Percentiles rank a stretch among this genome's conserved stretches.
phyloP scores from a whole-genome alignment of 1,140 invertebrate genomes.

The Leptinotarsa undecemlineata region DNA sequence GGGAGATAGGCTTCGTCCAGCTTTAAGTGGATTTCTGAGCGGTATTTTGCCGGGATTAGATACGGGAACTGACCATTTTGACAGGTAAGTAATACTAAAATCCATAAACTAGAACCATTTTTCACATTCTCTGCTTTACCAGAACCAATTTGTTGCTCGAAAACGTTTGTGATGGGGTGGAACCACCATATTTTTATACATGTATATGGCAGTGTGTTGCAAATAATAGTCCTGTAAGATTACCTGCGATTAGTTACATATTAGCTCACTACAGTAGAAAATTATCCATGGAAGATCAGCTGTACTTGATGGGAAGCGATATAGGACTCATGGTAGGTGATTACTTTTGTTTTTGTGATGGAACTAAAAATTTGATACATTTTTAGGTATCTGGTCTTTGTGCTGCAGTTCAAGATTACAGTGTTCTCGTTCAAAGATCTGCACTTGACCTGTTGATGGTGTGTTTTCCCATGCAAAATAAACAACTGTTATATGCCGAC shows the following conservation, averaged over 20 bases:
- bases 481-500: slow-evolving; percentile 74
- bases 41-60: slow-evolving; percentile 86
- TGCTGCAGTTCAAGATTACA: slow-evolving; percentile 77
- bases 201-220: slow-evolving; percentile 88
- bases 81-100: slow-evolving; percentile 60
- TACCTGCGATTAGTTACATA: slow-evolving; percentile 83
- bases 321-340: slow-evolving; percentile 77
- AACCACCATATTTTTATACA: slow-evolving; percentile 80
- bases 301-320: slow-evolving; percentile 85
- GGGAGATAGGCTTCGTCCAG: slow-evolving; percentile 77
- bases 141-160: slow-evolving; percentile 78
- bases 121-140: slow-evolving; percentile 38
- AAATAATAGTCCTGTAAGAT: slow-evolving; percentile 79
- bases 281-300: slow-evolving; percentile 80
- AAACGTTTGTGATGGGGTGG: slow-evolving; percentile 81
- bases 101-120: background rate
- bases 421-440: slow-evolving; percentile 85
- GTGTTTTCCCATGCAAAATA: slow-evolving; percentile 86
- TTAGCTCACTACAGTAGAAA: slow-evolving; percentile 84
- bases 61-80: slow-evolving; percentile 89
- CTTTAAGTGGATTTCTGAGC: slow-evolving; percentile 84
- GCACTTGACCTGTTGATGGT: slow-evolving; percentile 82
- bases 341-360: background rate
- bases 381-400: slow-evolving; percentile 58
- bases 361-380: slow-evolving; percentile 11